Percentiles rank a stretch among this genome's conserved stretches.
These are phyloP conservation scores for Anolis sagrei DNA, from an alignment of 2,113 vertebrate genomes.

Conservation along the genomic window DNA sequence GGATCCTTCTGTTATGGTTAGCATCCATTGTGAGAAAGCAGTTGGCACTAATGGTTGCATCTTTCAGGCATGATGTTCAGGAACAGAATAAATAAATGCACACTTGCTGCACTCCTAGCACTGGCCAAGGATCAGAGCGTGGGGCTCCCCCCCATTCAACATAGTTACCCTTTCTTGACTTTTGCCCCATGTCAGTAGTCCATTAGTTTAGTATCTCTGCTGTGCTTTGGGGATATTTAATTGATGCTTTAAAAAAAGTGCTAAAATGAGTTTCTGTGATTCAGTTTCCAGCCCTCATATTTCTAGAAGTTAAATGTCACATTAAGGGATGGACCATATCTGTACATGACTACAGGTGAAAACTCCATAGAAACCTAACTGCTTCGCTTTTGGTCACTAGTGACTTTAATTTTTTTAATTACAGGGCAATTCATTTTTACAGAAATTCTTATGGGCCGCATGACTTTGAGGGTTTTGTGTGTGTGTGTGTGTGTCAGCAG, in stretches of 20 bases:
- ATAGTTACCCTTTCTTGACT: background rate
- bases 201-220: background rate
- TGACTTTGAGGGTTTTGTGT: too few species aligned
- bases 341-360: background rate
- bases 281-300: background rate
- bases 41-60: background rate
- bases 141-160: background rate
- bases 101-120: background rate
- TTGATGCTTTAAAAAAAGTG: background rate
- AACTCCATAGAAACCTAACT: background rate
- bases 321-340: background rate
- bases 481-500: too few species aligned
- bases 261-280: background rate
- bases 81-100: background rate
- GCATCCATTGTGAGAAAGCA: background rate
- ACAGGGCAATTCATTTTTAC: too few species aligned
- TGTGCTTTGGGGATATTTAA: background rate
- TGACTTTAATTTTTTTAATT: background rate
- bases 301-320: background rate
- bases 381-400: background rate
- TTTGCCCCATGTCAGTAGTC: background rate
- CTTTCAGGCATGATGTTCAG: background rate
- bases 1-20: too few species aligned
- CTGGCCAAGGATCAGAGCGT: background rate
- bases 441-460: too few species aligned